Base-by-base conservation (phyloP, 2,113 vertebrate species). In the Panthera tigris region DNA sequence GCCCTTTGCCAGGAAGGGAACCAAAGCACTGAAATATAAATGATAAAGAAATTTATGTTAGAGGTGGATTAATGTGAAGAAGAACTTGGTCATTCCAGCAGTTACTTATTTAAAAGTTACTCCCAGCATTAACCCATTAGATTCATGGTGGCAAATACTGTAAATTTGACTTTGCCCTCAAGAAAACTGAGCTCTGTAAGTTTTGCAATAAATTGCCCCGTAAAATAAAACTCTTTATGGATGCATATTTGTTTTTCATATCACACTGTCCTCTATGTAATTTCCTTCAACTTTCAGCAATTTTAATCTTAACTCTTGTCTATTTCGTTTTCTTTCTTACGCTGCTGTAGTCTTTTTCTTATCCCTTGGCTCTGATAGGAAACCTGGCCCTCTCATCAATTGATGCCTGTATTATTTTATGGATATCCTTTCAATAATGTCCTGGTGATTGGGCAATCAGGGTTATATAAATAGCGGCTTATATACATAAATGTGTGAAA, bases 391-490 rank as follows among this genome's bases (percentile, higher is more conserved):
- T 99, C 89, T 99, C 99, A 96, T 97, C 99, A 98, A 99, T 99
- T 96, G 99, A 99, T 99, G 99, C 99, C 98, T 99, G 99, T 98
- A 99, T 99, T 98, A 99, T 99, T 99, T 99, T 99, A 99, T 99
- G 99, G 99, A 99, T 99, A 99, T 99, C 99, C 99, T 99, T 99
- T 99, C 79, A 98, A 94, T 97, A 94, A 90, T 94, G 69, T 48
- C 61, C 52, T 94, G 31, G 31, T 84, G 84, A 92, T 88, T 84
- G 73, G 63, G 76, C 96, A 66, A 83, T 92, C 91, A 90, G 57
- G 36, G 29, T 76, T 96, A 69, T 80, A 78, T 81, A 96, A 94
- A 79, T 92, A 89, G 29, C 25, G n/a, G 79, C 15, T 76, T 74
- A 7, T 68, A 41, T 82, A 39, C 79, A 65, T 66, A 41, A 65